Base-by-base conservation (phyloP, 2,888 invertebrate genomes). In the Oxycera nigricornis region DNA sequence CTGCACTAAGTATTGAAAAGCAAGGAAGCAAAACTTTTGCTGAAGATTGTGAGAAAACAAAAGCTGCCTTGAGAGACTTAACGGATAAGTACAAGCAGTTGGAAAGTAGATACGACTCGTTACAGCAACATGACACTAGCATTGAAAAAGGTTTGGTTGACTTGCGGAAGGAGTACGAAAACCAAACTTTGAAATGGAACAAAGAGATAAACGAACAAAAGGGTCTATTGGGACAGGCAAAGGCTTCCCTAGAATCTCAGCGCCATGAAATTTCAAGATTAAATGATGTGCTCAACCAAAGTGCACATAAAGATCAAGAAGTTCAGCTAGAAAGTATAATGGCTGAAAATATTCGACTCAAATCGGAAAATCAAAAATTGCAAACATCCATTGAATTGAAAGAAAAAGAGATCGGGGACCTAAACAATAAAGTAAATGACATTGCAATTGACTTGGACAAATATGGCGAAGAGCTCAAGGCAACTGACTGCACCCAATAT, bases 191-290 rank as follows among this genome's bases (percentile, higher is more conserved):
- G 14, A 22, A 70, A 11, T 70, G 70, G 70, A 30, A 20, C 2
- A 55, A 70, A 17, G 70, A 70, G 31, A 11, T 72, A 1, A 57
- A 57, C 26, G 57, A 59, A 20, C 55, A 55, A 31, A 72, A 70
- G 55, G 39, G 62, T n/a, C 24, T 70, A 30, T 14, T 57, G 46
- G 62, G 26, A 35, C n/a, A 70, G 17, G 61, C 75, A 1, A 73
- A 75, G 24, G 17, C 39, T 1, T 73, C 73, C 4, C 39, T 75
- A 9, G 75, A 75, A 26, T 22, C 55, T 3, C 62, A 73, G 2
- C 65, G 74, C 2, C 26, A 26, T 20, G 74, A 76, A 31, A 35
- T 76, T 14, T 70, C 31, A 6, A 55, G 55, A 22, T 46, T 70
- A 3, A 67, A 67, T 26, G 67, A 72, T 14, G 9, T 74, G 1